phyloP scores from a whole-genome alignment of 2,797 vertebrate genomes.

The Phataginus tetradactyla region DNA sequence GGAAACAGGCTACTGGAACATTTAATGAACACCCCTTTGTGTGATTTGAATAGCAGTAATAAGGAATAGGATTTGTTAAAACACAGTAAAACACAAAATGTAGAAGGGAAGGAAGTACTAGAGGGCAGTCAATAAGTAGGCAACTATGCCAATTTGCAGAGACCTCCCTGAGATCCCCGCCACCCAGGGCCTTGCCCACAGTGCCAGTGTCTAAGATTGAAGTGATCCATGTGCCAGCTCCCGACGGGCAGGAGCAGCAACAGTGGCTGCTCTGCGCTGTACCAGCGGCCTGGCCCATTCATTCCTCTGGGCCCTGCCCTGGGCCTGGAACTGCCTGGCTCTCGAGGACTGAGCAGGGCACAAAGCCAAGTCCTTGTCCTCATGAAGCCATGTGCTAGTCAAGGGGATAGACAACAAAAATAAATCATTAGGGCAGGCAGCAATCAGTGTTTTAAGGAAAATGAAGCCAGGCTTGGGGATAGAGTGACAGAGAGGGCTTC shows the following conservation, averaged over 20 bases:
- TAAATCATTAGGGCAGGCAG: background rate
- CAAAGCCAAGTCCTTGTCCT: background rate
- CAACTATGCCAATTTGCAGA: background rate
- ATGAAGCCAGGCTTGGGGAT: background rate
- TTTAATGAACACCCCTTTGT: background rate
- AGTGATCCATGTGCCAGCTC: background rate
- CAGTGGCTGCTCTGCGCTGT: background rate
- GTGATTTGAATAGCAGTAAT: background rate
- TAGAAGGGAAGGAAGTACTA: background rate
- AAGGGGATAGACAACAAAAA: background rate
- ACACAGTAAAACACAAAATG: background rate
- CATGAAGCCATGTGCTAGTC: background rate
- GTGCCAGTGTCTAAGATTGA: background rate
- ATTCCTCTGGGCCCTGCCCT: background rate
- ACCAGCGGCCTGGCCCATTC: background rate
- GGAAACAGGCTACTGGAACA: background rate
- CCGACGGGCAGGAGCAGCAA: background rate
- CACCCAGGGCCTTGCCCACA: background rate
- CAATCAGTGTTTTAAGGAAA: background rate
- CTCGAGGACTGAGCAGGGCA: background rate
- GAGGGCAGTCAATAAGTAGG: background rate
- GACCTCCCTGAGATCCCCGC: background rate
- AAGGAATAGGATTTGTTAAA: conserved; percentile 17
- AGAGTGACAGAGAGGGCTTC: background rate
- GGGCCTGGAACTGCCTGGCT: background rate